These are phyloP conservation scores for Orius laevigatus DNA, from an alignment of 1,140 invertebrate species.

Conservation along the genomic window DNA sequence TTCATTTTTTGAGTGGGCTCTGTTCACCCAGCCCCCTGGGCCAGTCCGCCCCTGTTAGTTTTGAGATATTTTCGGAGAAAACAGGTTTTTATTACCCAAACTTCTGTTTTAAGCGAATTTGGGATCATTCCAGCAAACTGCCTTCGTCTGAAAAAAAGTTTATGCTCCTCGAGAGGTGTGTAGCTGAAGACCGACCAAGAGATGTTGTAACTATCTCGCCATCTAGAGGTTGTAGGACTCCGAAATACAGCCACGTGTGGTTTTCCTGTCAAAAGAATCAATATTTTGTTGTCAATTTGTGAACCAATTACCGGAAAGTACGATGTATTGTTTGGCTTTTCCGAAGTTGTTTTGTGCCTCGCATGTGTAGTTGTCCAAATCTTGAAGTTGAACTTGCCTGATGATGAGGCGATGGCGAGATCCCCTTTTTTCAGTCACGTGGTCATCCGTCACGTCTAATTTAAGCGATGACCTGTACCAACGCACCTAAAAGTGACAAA, in stretches of 20 bases:
- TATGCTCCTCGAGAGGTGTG: conserved; percentile 42
- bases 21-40: too few relatives aligned
- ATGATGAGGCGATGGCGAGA: conserved; percentile 44
- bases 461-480: conserved; percentile 49
- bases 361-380: conserved; percentile 52
- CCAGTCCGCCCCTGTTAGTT: too few relatives aligned
- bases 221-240: conserved; percentile 38
- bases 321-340: conserved; percentile 38
- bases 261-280: conserved; percentile 25
- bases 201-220: conserved; percentile 45
- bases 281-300: background rate
- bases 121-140: conserved; percentile 3
- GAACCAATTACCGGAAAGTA: conserved; percentile 36
- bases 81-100: conserved; percentile 7
- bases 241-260: conserved; percentile 42
- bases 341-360: conserved; percentile 46
- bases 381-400: conserved; percentile 40
- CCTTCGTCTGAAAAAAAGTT: conserved; percentile 35
- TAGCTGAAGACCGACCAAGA: conserved; percentile 46
- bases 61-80: background rate
- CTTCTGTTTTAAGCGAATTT: conserved; percentile 2
- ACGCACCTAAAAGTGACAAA: conserved; percentile 32
- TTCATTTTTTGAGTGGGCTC: too few relatives aligned
- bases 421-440: conserved; percentile 42
- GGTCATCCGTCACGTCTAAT: conserved; percentile 42